Evolutionary conservation across 2,797 vertebrate species (phyloP), one percentile per base, ranked within the genome.

Genomic region (Brachyrhaphis roseni): DNA sequence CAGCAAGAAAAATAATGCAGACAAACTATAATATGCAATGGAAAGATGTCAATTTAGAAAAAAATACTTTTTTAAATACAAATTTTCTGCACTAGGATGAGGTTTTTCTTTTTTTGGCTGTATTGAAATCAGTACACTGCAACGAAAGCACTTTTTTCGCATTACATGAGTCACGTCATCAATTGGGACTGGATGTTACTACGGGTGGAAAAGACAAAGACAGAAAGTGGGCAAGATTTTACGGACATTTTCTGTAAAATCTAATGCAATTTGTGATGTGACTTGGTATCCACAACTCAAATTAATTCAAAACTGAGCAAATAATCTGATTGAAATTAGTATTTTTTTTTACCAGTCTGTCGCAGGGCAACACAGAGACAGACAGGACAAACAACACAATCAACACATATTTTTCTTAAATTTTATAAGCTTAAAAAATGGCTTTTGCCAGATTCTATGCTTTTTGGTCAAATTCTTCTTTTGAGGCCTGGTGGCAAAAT

Each of bases 401-500:
- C 59, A 34, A 26, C 26, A 62, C 57, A 62, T 18, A 62, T 3
- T 2, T 31, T 62, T 6, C 5, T 34, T 62, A 6, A 11, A 55
- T 55, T 55, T 53, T 55, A 10, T 55, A n/a, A n/a, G 26, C 10
- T 55, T 12, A 12, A 55, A n/a, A 55, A 8, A n/a, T n/a, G 10
- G 8, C 26, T 55, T 53, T 53, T 53, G 20, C 49, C 20, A 23
- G 8, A 53, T 53, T 26, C 23, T 26, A 2, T 23, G 7, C 20
- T 28, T 28, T 57, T 57, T 11, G 8, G 8, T 55, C 53, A 55
- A 23, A n/a, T 55, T n/a, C 55, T 28, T n/a, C 55, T n/a, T 57
- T 57, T n/a, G 55, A 57, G 55, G 26, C 28, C 28, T 59, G 12
- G 59, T 80, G 78, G 76, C 59, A 82, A 72, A 76, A 31, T 59